Base-by-base conservation (phyloP, 2,113 vertebrate species). In the Corvus moneduloides region DNA sequence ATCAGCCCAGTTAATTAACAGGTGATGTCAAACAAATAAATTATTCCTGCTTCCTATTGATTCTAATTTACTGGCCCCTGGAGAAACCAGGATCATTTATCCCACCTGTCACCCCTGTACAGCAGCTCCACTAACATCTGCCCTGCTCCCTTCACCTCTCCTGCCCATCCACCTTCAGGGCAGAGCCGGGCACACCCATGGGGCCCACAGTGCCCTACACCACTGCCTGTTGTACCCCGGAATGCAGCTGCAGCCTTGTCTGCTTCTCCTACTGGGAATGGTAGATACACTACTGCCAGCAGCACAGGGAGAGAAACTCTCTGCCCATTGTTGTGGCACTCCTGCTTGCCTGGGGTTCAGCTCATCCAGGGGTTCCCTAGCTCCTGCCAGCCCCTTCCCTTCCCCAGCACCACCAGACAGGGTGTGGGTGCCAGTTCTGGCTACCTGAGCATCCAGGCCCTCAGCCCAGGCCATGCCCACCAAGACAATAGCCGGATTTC, bases 31-130 rank as follows among this genome's bases (percentile, higher is more conserved):
- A 95, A 97, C 95, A 93, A 94, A 93, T 97, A 94, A 95, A 95
- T 96, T 94, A 93, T 96, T 96, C 96, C 94, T 95, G 91, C 93
- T 94, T 96, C 90, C 44, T 96, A 96, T 96, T 96, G 94, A 95
- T 95, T 96, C 92, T 89, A 95, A 94, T 97, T 94, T 97, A 91
- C 95, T 84, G 79, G 89, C 82, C 92, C 89, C 91, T 91, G 64
- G 93, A 95, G 94, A 91, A 22, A 74, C 55, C 5, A 3, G 73
- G 75, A 58, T 85, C 63, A 2, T 93, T 95, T 89, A 84, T 97
- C 75, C 92, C 92, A 96, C 92, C 97, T 97, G 96, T 93, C 96
- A 91, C 78, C 96, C 49, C 48, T 44, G 61, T 71, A 84, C 16
- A 92, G 76, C 93, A 93, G 77, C 93, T 95, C 89, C 61, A 89